A percentile compares a stretch with the other conserved stretches of the same genome.
phyloP scores from a whole-genome alignment of 2,888 invertebrate species.

The Lamellibrachia columna region DNA sequence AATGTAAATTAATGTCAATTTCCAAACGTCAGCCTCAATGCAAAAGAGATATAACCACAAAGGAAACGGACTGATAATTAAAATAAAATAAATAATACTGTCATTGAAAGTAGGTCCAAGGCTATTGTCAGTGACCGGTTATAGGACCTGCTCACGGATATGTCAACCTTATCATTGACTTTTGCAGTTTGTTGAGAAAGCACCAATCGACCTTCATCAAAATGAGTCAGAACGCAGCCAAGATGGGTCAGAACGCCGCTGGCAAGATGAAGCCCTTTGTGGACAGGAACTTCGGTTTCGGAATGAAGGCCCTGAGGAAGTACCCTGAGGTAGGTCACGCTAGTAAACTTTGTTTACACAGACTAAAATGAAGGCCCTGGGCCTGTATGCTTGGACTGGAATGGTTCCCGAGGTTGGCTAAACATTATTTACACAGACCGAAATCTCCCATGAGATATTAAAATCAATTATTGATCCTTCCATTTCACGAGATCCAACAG shows the following conservation, averaged over 20 bases:
- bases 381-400: neutral
- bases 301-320: neutral
- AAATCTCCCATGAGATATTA: neutral
- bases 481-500: too few species aligned
- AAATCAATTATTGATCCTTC: neutral
- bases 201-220: neutral
- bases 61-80: too few species aligned
- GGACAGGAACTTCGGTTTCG: neutral
- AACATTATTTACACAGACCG: neutral
- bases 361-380: neutral
- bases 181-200: conserved; percentile 3
- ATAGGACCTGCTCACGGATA: neutral
- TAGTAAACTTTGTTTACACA: neutral
- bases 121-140: too few species aligned
- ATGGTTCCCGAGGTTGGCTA: neutral
- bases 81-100: neutral
- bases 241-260: conserved; percentile 9
- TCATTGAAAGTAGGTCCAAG: neutral
- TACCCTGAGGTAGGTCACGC: neutral
- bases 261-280: neutral
- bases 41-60: too few species aligned
- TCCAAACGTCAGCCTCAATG: too few species aligned
- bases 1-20: too few species aligned
- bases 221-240: conserved; percentile 1
- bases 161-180: neutral